Evolutionary conservation across 2,888 invertebrate species (phyloP).

Genomic region (Diadegma fenestrale): DNA sequence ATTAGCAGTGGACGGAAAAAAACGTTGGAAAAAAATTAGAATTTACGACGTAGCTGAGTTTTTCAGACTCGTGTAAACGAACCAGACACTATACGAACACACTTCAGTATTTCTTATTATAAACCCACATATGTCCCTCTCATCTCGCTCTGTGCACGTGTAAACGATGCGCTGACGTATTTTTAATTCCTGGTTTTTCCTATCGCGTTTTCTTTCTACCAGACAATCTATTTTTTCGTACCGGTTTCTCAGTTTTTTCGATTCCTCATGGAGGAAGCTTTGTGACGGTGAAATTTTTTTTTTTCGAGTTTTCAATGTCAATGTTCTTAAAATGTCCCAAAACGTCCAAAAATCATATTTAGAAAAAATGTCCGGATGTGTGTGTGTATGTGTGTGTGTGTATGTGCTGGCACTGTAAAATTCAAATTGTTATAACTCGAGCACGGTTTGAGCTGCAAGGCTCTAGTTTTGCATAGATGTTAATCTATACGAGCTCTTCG

Average conservation of each 20-base stretch:
- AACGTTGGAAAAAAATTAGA: constrained; percentile 8
- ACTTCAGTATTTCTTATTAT: constrained; percentile 26
- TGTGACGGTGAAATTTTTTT: no score
- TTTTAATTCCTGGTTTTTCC: constrained; percentile 28
- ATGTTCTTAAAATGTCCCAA: no score
- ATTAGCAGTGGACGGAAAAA: constrained; percentile 20
- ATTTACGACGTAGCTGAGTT: constrained; percentile 19
- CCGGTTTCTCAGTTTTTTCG: neutral
- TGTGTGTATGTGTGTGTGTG: no score
- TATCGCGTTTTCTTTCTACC: constrained; percentile 15
- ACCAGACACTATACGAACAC: constrained; percentile 14
- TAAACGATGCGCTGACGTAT: neutral
- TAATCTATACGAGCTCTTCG: no score
- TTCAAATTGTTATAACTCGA: no score
- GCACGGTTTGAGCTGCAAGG: no score
- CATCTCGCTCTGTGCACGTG: constrained; percentile 3
- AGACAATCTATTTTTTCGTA: constrained; percentile 4
- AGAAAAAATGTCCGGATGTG: no score
- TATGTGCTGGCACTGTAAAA: no score
- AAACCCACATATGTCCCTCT: neutral
- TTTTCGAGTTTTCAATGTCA: no score
- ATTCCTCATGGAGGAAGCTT: no score
- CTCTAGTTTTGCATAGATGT: no score
- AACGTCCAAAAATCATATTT: no score
- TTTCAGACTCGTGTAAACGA: constrained; percentile 24